Conservation (phyloP, 2,797 vertebrate genomes). For the Cyclura pinguis region DNA sequence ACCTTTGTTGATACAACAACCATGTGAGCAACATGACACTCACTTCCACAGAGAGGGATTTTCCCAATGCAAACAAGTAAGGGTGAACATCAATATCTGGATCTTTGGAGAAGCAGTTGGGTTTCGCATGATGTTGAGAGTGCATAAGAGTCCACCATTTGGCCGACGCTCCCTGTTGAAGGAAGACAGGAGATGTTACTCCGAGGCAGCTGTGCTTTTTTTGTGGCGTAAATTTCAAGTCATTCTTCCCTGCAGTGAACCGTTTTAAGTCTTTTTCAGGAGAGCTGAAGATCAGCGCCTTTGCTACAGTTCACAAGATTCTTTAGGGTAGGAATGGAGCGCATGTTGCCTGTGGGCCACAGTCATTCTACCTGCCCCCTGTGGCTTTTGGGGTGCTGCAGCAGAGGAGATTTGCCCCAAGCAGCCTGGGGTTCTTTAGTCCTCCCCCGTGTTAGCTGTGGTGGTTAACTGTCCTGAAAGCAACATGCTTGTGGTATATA, state of each 20-base stretch:
- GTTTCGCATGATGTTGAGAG: slow-evolving; percentile 81
- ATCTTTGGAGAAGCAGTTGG: slow-evolving; percentile 80
- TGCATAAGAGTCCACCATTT: slow-evolving; percentile 81
- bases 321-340: too few species aligned
- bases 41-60: slow-evolving; percentile 77
- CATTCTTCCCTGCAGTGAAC: background rate
- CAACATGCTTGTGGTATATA: too few species aligned
- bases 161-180: slow-evolving; percentile 68
- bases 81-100: slow-evolving; percentile 79
- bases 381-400: background rate
- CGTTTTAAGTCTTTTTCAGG: background rate
- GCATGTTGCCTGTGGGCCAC: too few species aligned
- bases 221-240: too few species aligned
- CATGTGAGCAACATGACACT: slow-evolving; percentile 33
- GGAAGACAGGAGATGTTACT: background rate
- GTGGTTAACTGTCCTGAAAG: too few species aligned
- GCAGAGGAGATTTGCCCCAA: too few species aligned
- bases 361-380: background rate
- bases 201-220: too few species aligned
- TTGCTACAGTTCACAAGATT: background rate
- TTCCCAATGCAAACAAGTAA: slow-evolving; percentile 76
- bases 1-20: background rate
- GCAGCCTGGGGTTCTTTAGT: too few species aligned
- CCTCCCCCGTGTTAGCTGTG: too few species aligned
- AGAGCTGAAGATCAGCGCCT: background rate